Evolutionary conservation across 2,888 invertebrate species (phyloP).

Genomic region (Tipula unca): DNA sequence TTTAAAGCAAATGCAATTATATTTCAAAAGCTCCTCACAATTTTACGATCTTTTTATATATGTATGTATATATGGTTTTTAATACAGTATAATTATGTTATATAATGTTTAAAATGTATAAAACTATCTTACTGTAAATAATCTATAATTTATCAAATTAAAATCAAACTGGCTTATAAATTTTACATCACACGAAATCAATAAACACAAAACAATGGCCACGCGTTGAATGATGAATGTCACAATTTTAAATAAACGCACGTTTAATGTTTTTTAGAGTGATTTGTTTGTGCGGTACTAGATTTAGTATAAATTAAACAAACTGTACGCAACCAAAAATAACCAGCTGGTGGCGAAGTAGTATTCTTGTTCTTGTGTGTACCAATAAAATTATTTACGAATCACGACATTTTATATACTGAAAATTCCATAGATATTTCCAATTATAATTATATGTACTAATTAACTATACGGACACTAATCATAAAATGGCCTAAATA

Average conservation of each 20-base stretch:
- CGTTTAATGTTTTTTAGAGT: not conserved
- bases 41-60: no score
- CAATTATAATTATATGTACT: not conserved
- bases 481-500: not conserved
- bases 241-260: not conserved
- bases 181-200: not conserved
- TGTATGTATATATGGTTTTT: no score
- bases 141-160: not conserved
- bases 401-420: not conserved
- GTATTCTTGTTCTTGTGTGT: not conserved
- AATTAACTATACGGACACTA: not conserved
- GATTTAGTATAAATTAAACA: not conserved
- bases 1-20: no score
- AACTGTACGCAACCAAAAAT: not conserved
- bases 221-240: not conserved
- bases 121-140: no score
- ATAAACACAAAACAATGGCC: not conserved
- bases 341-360: not conserved
- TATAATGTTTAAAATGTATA: no score
- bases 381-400: no score
- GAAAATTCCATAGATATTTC: not conserved
- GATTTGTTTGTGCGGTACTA: not conserved
- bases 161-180: not conserved
- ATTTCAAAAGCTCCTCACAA: no score
- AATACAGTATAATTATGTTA: no score